Evolutionary conservation across 2,797 vertebrate species (phyloP).

Genomic region (Hydrophis major): DNA sequence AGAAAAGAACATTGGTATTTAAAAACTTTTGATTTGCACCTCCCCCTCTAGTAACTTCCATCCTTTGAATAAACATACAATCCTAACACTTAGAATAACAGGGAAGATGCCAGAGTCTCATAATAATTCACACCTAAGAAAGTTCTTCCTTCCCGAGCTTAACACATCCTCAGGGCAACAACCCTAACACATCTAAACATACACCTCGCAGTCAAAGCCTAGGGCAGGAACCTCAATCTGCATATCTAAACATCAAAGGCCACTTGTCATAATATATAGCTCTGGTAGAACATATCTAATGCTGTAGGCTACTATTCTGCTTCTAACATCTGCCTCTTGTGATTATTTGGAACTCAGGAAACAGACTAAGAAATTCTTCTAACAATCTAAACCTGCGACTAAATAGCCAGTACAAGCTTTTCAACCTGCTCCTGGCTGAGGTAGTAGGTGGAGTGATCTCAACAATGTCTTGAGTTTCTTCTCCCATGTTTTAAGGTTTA

Average conservation of each 20-base stretch:
- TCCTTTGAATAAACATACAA: not conserved
- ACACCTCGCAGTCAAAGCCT: not conserved
- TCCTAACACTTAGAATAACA: not conserved
- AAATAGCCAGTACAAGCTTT: constrained; percentile 13
- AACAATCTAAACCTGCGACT: constrained; percentile 19
- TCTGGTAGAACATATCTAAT: not conserved
- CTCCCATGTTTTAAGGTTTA: not conserved
- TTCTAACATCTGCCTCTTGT: not conserved
- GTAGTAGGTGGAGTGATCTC: constrained; percentile 24
- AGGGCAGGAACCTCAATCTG: not conserved
- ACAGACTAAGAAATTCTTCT: not conserved
- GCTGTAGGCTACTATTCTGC: not conserved
- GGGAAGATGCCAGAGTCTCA: not conserved
- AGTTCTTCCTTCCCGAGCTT: not conserved
- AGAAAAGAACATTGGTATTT: not conserved
- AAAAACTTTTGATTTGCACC: not conserved
- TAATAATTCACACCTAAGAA: not conserved
- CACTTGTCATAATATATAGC: not conserved
- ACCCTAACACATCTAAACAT: not conserved
- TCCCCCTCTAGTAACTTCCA: not conserved
- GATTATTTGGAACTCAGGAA: not conserved
- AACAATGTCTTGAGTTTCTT: constrained; percentile 2
- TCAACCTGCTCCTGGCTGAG: constrained; percentile 2
- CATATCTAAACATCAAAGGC: not conserved
- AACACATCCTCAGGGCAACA: not conserved